Percentiles rank a stretch among this genome's conserved stretches.
Evolutionary conservation across 2,888 invertebrate genomes (phyloP).

Genomic region (Nymphalis urticae): DNA sequence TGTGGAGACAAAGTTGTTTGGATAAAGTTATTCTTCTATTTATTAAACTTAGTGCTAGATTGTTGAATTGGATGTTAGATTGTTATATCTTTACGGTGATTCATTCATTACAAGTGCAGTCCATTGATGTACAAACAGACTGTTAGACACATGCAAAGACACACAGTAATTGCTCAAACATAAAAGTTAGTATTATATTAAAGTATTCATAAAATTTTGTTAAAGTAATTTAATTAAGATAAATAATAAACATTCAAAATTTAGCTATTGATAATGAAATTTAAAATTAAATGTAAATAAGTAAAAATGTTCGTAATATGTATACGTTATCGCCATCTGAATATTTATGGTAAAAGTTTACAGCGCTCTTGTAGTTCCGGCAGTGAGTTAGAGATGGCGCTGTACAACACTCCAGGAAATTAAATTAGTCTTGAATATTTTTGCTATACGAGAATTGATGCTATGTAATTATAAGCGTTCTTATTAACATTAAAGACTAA

Average conservation of each 20-base stretch:
- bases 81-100: no score
- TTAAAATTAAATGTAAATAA: neutral
- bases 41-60: neutral
- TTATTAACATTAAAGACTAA: no score
- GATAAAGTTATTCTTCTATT: neutral
- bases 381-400: constrained; percentile 24
- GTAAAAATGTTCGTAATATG: constrained; percentile 19
- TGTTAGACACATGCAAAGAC: no score
- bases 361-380: constrained; percentile 14
- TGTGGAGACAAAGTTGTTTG: neutral
- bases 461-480: no score
- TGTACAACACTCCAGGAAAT: neutral
- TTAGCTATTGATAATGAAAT: neutral
- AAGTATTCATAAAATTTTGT: no score
- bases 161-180: no score
- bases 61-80: no score
- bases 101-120: no score
- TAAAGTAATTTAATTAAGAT: no score
- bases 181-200: no score
- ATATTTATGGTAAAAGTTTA: constrained; percentile 24
- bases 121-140: no score
- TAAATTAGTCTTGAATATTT: neutral
- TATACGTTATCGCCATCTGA: constrained; percentile 38
- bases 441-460: no score
- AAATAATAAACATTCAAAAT: neutral